Evolutionary conservation across 2,888 invertebrate species (phyloP).

Genomic region (Helleia helle): DNA sequence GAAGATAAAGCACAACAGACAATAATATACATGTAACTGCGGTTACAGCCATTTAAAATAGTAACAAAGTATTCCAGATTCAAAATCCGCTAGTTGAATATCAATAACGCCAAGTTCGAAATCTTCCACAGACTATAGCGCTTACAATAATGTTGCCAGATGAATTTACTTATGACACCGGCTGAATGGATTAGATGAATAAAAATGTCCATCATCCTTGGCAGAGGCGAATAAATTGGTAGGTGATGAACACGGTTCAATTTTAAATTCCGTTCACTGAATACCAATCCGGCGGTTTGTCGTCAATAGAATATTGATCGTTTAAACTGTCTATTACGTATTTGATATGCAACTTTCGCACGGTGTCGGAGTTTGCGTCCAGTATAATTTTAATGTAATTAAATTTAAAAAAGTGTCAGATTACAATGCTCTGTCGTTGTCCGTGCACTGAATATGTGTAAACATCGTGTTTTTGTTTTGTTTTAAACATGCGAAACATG

Average conservation of each 20-base stretch:
- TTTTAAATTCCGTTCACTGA: slow-evolving; percentile 17
- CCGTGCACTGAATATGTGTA: not conserved
- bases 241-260: slow-evolving; percentile 24
- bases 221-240: slow-evolving; percentile 26
- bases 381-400: slow-evolving; percentile 6
- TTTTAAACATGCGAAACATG: not conserved
- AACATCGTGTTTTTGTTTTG: not conserved
- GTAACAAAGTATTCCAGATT: slow-evolving; percentile 2
- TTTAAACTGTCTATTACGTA: slow-evolving; percentile 10
- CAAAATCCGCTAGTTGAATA: slow-evolving; percentile 6
- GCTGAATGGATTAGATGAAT: slow-evolving; percentile 21
- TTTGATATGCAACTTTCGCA: slow-evolving; percentile 20
- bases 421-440: not conserved
- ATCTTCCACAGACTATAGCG: not conserved
- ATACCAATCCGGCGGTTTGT: slow-evolving; percentile 18
- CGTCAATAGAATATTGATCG: slow-evolving; percentile 21
- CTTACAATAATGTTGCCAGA: not conserved
- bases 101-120: slow-evolving; percentile 1
- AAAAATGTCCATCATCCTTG: slow-evolving; percentile 22
- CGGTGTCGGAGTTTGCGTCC: not conserved
- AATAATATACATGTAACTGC: slow-evolving; percentile 6
- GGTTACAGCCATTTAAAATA: not conserved
- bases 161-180: slow-evolving; percentile 15
- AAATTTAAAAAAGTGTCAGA: not conserved
- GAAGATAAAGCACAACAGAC: no score